Evolutionary conservation across 35 echinoderm and acorn worm genomes (phyloP), one percentile per base, ranked within the genome.

Genomic region (Patiria miniata): DNA sequence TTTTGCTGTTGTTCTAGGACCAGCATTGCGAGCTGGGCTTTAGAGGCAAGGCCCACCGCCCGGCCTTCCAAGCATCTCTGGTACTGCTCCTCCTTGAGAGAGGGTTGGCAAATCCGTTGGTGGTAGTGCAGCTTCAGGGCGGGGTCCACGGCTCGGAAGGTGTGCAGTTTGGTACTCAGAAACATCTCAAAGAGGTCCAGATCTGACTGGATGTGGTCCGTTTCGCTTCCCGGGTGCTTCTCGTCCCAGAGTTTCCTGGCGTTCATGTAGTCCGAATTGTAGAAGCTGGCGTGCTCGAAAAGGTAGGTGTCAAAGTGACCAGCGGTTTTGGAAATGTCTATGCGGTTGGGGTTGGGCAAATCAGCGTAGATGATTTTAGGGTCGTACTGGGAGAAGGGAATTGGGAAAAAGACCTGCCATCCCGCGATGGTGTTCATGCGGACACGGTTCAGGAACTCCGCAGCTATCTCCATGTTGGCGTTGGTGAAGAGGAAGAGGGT

Each of bases 161-260:
- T 93, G 59, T 95, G 92, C 30, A 99, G 54, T 44, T 99, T 94
- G 29, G 88, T 78, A 51, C 91, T 86, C 10, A 99, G 86, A 26
- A 99, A 99, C 96, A 98, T 99, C 26, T 99, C 92, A 77, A 99
- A 99, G n/a, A 99, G 83, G 60, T 99, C 96, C 15, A 91, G 81
- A 51, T 99, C 96, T 37, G 96, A 99, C 47, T 94, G 92, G 57
- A 99, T 99, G 84, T 92, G 92, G 58, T 99, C 96, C 16, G 89
- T 94, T 21, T 86, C 89, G 32, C 88, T 87, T 19, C 95, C 95
- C 9, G 96, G 93, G 37, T 94, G 89, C 68, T 94, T 99, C 80
- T 99, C 92, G 50, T 94, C 83, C 96, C 96, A 99, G 21, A 90
- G 81, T 53, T 94, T 91, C 15, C 92, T 61, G 10, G 96, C 96